Evolutionary conservation across 2,113 vertebrate genomes (phyloP), one percentile per base, ranked within the genome.

Genomic region (Sphyrna mokarran): DNA sequence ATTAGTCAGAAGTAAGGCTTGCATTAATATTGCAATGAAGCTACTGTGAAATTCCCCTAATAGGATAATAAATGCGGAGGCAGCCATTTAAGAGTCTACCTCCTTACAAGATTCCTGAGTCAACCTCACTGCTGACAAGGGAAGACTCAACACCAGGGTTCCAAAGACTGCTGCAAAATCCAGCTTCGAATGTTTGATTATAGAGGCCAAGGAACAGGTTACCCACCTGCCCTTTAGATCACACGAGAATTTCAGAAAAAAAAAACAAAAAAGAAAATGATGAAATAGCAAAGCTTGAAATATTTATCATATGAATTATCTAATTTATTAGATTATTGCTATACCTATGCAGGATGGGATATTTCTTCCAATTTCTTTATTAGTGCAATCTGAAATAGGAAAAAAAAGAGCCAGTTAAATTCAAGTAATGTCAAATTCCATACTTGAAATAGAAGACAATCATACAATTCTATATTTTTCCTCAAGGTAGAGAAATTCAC

Each of bases 331-430:
- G 10, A 33, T 5, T 95, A 33, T 72, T 95, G 76, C 66, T 29
- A 14, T 97, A 99, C 98, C 98, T 0, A 96, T 98, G 97, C 99
- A 99, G 95, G 97, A 97, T n/a, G 98, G 97, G 96, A 99, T 96
- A 16, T 97, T 96, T 96, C 96, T 97, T 96, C 96, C 97, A 95
- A 99, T 97, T 96, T 98, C 98, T 94, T 96, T 96, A 87, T 97
- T 97, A n/a, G 68, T 96, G 96, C 99, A 99, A 20, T 97, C 98
- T 99, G 97, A 76, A 96, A 97, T 96, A 96, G 0, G 3, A 48
- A 97, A n/a, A 96, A 96, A 11, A 10, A 85, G 40, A 43, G 10
- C 54, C 90, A 97, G 43, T 95, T 13, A 43, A 40, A 86, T 22
- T 10, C n/a, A 69, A 9, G 33, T 94, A 29, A 95, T 40, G 29